A percentile compares a stretch with the other conserved stretches of the same genome.
phyloP scores from a whole-genome alignment of 2,888 invertebrate species.

The Aelia acuminata region DNA sequence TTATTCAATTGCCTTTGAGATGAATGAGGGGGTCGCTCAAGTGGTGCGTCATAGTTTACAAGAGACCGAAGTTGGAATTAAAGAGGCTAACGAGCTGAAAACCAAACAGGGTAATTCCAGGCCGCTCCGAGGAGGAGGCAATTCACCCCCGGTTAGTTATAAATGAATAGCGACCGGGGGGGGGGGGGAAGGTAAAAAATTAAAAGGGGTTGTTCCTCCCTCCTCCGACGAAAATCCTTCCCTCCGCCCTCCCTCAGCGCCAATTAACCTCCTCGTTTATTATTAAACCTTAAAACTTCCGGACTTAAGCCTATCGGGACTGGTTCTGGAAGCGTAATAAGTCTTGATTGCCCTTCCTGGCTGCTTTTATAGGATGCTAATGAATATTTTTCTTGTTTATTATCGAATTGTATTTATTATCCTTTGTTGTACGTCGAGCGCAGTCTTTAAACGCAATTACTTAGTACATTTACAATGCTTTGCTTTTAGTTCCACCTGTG shows the following conservation, averaged over 20 bases:
- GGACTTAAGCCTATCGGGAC: conserved; percentile 12
- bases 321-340: conserved; percentile 1
- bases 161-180: neutral
- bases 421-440: neutral
- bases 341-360: neutral
- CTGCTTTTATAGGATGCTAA: neutral
- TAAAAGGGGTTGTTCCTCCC: neutral
- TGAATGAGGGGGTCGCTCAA: neutral
- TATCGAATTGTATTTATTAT: neutral
- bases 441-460: too few relatives aligned
- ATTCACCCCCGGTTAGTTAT: conserved; percentile 43
- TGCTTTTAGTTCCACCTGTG: too few relatives aligned
- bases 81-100: conserved; percentile 41
- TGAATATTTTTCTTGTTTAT: conserved; percentile 16
- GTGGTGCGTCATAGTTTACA: neutral
- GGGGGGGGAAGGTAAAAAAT: neutral
- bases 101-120: conserved; percentile 28
- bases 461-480: too few relatives aligned
- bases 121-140: neutral
- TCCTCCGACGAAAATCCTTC: neutral
- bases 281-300: conserved; percentile 36
- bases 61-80: conserved; percentile 7
- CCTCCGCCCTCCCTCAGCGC: neutral
- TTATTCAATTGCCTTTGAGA: conserved; percentile 4
- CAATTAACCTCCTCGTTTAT: conserved; percentile 43